phyloP scores from a whole-genome alignment of 2,113 vertebrate species.

The Amphiprion ocellaris region DNA sequence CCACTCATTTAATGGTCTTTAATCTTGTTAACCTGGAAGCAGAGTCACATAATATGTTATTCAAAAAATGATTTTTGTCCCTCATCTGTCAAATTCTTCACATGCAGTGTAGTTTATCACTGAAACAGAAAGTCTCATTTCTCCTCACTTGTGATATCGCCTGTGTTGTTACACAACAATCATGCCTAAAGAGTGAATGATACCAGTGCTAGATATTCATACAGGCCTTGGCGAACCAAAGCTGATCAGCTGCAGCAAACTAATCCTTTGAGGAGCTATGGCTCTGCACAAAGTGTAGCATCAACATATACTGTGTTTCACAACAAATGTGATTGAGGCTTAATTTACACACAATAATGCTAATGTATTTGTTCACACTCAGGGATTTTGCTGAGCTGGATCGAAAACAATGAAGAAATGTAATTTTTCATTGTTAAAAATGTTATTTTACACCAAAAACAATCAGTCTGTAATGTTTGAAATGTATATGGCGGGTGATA shows the following conservation, averaged over 20 bases:
- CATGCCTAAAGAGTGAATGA: conserved; percentile 6
- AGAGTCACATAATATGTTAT: background rate
- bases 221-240: conserved; percentile 39
- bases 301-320: conserved; percentile 58
- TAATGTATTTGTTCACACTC: conserved; percentile 15
- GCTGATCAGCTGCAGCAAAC: conserved; percentile 53
- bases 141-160: background rate
- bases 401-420: background rate
- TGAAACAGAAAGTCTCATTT: background rate
- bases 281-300: conserved; percentile 50
- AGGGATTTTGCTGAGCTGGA: conserved; percentile 23
- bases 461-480: background rate
- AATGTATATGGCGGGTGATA: background rate
- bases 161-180: background rate
- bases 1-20: background rate
- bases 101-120: background rate
- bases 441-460: background rate
- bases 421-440: conserved; percentile 10
- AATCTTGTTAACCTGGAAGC: background rate
- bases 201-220: background rate
- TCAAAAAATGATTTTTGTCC: background rate
- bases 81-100: background rate
- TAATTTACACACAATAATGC: conserved; percentile 51
- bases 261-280: conserved; percentile 59
- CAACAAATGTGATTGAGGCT: conserved; percentile 66